phyloP scores from a whole-genome alignment of 2,113 vertebrate genomes.

The Tetrax tetrax region DNA sequence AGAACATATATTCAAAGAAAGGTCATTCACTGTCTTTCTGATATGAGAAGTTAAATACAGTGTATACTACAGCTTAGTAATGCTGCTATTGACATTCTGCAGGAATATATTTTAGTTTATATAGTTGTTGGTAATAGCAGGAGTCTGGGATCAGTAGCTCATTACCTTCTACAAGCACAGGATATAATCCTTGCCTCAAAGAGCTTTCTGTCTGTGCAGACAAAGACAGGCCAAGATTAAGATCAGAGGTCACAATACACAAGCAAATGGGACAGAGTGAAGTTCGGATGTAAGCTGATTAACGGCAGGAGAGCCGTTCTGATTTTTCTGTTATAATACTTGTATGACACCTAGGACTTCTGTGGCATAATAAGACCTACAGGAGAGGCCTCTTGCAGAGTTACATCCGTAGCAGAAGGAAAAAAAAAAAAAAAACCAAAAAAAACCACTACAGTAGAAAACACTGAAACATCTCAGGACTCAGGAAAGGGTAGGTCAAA shows the following conservation, averaged over 20 bases:
- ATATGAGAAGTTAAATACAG: not conserved
- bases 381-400: not conserved
- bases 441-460: slow-evolving; percentile 2
- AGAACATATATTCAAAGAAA: not conserved
- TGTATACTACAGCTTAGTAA: not conserved
- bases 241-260: slow-evolving; percentile 43
- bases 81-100: not conserved
- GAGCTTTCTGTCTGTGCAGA: not conserved
- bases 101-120: not conserved
- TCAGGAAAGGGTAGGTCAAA: slow-evolving; percentile 59
- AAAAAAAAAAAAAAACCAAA: not conserved
- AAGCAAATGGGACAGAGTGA: not conserved
- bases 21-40: not conserved
- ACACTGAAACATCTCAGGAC: slow-evolving; percentile 43
- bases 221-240: slow-evolving; percentile 30
- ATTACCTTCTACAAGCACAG: slow-evolving; percentile 29
- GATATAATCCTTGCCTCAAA: slow-evolving; percentile 32
- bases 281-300: not conserved
- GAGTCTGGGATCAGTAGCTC: slow-evolving; percentile 16
- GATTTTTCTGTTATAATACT: not conserved
- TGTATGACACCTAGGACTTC: not conserved
- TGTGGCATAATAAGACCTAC: not conserved
- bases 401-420: not conserved
- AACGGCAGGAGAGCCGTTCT: not conserved
- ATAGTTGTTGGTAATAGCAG: not conserved